These are phyloP conservation scores for Calcarius lapponicus DNA, from an alignment of 2,797 vertebrate species.

Conservation along the genomic window DNA sequence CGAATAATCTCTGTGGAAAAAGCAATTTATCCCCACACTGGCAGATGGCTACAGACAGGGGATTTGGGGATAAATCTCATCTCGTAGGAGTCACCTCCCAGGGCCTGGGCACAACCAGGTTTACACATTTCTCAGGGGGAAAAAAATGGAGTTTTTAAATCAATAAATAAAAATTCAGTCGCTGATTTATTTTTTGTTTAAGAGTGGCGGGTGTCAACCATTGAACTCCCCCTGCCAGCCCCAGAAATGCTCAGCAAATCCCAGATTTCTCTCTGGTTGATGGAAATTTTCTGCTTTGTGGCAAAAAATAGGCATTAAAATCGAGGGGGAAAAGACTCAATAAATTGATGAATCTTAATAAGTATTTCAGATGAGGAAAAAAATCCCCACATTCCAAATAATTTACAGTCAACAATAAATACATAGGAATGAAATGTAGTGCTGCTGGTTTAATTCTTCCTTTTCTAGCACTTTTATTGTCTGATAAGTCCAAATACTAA, in stretches of 20 bases:
- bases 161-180: background rate
- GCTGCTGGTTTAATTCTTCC: background rate
- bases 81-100: background rate
- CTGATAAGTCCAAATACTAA: background rate
- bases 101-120: background rate
- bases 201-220: background rate
- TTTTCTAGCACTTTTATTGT: background rate
- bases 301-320: background rate
- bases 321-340: rapidly evolving
- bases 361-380: background rate
- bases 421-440: background rate
- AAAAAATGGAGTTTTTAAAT: background rate
- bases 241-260: background rate
- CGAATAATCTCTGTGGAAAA: background rate
- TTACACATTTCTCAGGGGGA: background rate
- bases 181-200: background rate
- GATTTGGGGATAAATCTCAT: background rate
- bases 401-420: background rate
- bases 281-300: background rate
- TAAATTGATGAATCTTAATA: background rate
- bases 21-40: background rate
- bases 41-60: background rate
- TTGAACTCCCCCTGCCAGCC: background rate
- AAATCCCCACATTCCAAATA: background rate
- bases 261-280: background rate